These are phyloP conservation scores for Centropyge bicolor DNA, from an alignment of 2,797 vertebrate species.

Conservation along the genomic window DNA sequence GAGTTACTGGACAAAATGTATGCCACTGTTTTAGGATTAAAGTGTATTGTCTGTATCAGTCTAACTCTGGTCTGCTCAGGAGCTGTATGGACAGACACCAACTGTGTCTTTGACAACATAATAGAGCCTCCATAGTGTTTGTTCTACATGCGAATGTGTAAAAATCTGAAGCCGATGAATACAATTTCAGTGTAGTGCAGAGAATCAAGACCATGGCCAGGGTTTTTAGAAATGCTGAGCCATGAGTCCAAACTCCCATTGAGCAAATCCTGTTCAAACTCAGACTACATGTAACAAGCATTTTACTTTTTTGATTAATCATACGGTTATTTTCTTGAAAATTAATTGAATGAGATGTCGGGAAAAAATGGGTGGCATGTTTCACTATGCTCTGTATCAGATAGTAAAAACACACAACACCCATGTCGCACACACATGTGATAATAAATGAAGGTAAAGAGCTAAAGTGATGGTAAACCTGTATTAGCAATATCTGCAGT, in stretches of 20 bases:
- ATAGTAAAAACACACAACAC: no score
- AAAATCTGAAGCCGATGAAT: not conserved
- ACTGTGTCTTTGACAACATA: not conserved
- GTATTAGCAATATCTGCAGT: not conserved
- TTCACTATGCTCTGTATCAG: no score
- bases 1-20: not conserved
- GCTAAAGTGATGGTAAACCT: not conserved
- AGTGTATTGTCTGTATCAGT: not conserved
- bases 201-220: not conserved
- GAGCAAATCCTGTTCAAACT: no score
- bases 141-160: not conserved
- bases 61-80: slow-evolving; percentile 3
- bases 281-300: not conserved
- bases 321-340: no score
- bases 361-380: no score
- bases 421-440: no score
- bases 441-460: no score
- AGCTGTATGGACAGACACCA: not conserved
- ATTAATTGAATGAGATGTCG: no score
- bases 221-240: not conserved
- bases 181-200: not conserved
- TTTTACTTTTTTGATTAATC: no score
- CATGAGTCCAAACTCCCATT: not conserved
- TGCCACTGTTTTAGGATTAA: not conserved
- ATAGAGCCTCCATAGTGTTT: not conserved